phyloP scores from a whole-genome alignment of 2,888 invertebrate species.

The Heliothis peltigera region DNA sequence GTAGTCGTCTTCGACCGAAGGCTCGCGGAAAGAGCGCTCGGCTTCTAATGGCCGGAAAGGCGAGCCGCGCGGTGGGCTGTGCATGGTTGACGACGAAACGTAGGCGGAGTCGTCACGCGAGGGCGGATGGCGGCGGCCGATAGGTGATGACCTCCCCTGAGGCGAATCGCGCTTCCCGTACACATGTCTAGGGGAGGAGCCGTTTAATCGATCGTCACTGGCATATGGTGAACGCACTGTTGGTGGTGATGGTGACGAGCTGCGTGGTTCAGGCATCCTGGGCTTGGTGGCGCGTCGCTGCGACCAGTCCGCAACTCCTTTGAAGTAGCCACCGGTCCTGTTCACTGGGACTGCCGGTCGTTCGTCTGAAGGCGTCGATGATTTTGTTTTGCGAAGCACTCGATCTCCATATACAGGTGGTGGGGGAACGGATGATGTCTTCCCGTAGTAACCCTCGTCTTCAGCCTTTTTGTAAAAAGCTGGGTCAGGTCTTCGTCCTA shows the following conservation, averaged over 20 bases:
- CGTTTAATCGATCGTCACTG: constrained; percentile 81
- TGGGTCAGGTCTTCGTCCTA: constrained; percentile 91
- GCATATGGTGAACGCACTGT: constrained; percentile 83
- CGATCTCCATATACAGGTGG: constrained; percentile 85
- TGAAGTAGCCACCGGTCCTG: constrained; percentile 90
- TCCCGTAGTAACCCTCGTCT: constrained; percentile 87
- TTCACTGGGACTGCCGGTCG: constrained; percentile 80
- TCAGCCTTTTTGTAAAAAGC: constrained; percentile 92
- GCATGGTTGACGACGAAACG: constrained; percentile 89
- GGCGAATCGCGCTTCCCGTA: constrained; percentile 85
- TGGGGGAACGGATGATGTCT: constrained; percentile 82
- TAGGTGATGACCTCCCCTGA: constrained; percentile 82
- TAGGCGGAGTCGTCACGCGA: constrained; percentile 90
- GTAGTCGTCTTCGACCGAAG: constrained; percentile 87
- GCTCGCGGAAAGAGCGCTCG: constrained; percentile 86
- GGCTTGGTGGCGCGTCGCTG: constrained; percentile 91
- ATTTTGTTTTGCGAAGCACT: constrained; percentile 87
- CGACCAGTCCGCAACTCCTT: constrained; percentile 95
- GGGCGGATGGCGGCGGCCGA: constrained; percentile 85
- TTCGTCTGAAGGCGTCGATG: constrained; percentile 89
- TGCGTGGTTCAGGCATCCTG: constrained; percentile 86
- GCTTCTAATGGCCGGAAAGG: constrained; percentile 85
- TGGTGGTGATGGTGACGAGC: constrained; percentile 85
- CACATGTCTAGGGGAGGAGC: constrained; percentile 82
- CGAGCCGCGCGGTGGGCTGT: constrained; percentile 89